Conservation (phyloP, 2,888 invertebrate species). For the Rhodophaea formosa region DNA sequence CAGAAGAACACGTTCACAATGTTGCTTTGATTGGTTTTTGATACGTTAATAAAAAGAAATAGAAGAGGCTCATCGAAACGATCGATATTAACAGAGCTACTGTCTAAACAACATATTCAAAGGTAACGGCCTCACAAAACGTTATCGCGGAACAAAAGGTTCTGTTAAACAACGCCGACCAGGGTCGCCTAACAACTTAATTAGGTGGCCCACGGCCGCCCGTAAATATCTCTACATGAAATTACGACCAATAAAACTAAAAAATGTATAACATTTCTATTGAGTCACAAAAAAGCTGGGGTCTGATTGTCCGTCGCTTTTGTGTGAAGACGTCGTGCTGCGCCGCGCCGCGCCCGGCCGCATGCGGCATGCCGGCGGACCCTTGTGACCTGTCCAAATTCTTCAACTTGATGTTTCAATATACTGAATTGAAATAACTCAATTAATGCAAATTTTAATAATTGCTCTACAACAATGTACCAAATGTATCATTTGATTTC, state of each 20-base stretch:
- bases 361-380: slow-evolving; percentile 30
- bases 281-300: slow-evolving; percentile 74
- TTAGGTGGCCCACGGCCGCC: slow-evolving; percentile 76
- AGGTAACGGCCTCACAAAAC: slow-evolving; percentile 53
- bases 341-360: slow-evolving; percentile 43
- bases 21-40: neutral
- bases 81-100: slow-evolving; percentile 48
- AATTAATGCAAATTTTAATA: neutral
- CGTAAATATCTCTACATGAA: slow-evolving; percentile 79
- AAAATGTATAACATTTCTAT: slow-evolving; percentile 80
- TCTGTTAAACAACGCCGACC: slow-evolving; percentile 70
- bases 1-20: neutral
- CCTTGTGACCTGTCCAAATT: slow-evolving; percentile 30
- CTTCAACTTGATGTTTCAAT: slow-evolving; percentile 5
- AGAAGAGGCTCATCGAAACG: slow-evolving; percentile 33
- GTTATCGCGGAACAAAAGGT: slow-evolving; percentile 66
- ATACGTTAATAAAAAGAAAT: slow-evolving; percentile 18
- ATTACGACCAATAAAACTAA: slow-evolving; percentile 79
- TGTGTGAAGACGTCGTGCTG: slow-evolving; percentile 74
- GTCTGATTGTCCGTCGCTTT: slow-evolving; percentile 75
- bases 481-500: too few species aligned
- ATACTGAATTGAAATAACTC: neutral
- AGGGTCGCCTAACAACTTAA: slow-evolving; percentile 78
- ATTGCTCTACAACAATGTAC: neutral
- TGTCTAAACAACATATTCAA: slow-evolving; percentile 61